phyloP scores from a whole-genome alignment of 2,797 vertebrate genomes.

The Florisuga fusca region DNA sequence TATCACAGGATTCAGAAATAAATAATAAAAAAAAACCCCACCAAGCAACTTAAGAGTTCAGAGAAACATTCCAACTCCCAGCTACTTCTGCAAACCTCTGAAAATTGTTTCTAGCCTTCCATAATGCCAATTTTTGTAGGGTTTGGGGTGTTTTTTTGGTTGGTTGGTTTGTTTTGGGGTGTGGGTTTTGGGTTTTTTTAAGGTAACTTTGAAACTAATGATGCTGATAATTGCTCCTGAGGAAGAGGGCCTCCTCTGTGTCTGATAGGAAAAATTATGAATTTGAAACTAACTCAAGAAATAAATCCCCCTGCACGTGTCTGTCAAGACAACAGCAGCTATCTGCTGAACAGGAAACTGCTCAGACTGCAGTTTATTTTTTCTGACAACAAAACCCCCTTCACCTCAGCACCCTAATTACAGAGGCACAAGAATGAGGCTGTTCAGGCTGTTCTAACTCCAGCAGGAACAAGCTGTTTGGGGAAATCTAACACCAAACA shows the following conservation, averaged over 20 bases:
- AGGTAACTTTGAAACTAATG: neutral
- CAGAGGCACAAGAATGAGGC: neutral
- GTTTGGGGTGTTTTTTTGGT: neutral
- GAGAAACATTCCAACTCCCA: neutral
- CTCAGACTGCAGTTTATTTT: neutral
- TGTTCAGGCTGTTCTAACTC: neutral
- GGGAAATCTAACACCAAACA: neutral
- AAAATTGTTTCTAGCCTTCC: neutral
- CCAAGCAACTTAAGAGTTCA: neutral
- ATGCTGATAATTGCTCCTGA: neutral
- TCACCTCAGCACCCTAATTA: neutral
- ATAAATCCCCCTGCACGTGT: neutral
- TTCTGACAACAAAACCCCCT: neutral
- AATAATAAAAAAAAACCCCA: too few species aligned
- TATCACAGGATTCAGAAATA: neutral
- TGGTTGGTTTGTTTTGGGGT: too few species aligned
- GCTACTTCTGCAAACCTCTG: neutral
- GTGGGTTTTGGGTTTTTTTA: neutral
- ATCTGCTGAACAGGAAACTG: neutral
- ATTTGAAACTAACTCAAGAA: neutral
- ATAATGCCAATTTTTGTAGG: fast-evolving
- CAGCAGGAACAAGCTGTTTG: neutral
- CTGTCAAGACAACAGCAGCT: neutral
- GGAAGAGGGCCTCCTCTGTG: neutral
- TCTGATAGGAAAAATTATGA: neutral